phyloP scores from a whole-genome alignment of 2,797 vertebrate genomes.

The Cynodonichthys magdalenae region DNA sequence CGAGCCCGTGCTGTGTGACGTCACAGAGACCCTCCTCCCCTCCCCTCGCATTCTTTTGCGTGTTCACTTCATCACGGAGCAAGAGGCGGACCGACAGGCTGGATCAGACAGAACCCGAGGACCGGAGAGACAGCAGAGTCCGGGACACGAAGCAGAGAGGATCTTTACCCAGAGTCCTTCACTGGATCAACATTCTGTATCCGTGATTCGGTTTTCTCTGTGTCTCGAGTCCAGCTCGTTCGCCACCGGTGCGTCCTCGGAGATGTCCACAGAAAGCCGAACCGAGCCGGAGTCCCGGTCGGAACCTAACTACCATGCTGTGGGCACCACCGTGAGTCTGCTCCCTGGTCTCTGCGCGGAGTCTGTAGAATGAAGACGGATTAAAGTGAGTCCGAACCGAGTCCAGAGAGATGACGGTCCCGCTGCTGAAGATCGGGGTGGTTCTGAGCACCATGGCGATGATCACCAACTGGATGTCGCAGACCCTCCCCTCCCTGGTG shows the following conservation, averaged over 20 bases:
- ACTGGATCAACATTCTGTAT: constrained; percentile 11
- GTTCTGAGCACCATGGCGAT: constrained; percentile 97
- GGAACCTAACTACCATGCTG: constrained; percentile 59
- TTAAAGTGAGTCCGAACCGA: constrained; percentile 58
- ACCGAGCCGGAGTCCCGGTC: constrained; percentile 78
- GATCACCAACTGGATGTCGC: constrained; percentile 98
- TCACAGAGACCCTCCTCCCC: constrained; percentile 79
- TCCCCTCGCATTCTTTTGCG: constrained; percentile 62
- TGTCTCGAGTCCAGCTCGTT: constrained; percentile 23
- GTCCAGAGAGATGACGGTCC: constrained; percentile 87
- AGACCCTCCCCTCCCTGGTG: constrained; percentile 93
- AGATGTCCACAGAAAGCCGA: constrained; percentile 76
- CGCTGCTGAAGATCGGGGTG: constrained; percentile 93
- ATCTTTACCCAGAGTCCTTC: constrained; percentile 26
- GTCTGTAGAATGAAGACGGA: constrained; percentile 84
- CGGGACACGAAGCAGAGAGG: constrained; percentile 56
- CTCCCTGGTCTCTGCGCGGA: constrained; percentile 64
- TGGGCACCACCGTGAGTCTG: constrained; percentile 72
- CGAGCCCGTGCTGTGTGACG: constrained; percentile 78
- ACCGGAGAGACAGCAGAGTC: constrained; percentile 55
- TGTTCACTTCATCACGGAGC: constrained; percentile 66
- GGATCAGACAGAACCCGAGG: constrained; percentile 68
- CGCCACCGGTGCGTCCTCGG: constrained; percentile 30
- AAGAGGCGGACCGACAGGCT: constrained; percentile 76
- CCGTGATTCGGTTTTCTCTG: neutral